phyloP scores from a whole-genome alignment of 2,797 vertebrate species.

The Catharus ustulatus region DNA sequence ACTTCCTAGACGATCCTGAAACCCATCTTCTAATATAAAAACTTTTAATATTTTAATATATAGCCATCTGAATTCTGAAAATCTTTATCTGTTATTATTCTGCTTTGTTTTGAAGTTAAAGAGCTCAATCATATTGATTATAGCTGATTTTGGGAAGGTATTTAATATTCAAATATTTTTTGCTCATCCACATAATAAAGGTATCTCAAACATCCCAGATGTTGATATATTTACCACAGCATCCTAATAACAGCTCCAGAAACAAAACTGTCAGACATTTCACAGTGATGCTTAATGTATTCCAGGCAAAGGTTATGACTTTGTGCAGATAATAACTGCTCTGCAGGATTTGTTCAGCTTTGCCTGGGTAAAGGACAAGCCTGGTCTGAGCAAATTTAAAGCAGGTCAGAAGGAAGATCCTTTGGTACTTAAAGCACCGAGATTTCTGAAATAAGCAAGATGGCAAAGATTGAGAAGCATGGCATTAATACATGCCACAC shows the following conservation, averaged over 20 bases:
- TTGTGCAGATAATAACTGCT: background rate
- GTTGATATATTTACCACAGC: background rate
- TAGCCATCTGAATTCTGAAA: background rate
- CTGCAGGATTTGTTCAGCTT: background rate
- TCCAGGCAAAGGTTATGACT: background rate
- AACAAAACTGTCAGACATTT: background rate
- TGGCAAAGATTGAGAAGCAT: background rate
- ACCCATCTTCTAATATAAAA: background rate
- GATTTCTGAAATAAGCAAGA: background rate
- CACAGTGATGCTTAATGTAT: background rate
- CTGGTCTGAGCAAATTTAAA: background rate
- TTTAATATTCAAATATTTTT: background rate
- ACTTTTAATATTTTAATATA: background rate
- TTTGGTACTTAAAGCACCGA: background rate
- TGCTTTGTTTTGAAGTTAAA: background rate
- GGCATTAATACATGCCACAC: background rate
- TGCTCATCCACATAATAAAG: background rate
- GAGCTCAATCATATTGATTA: background rate
- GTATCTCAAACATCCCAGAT: background rate
- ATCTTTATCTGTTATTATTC: background rate
- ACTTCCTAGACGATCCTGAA: background rate
- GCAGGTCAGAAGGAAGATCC: background rate
- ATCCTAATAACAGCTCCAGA: background rate
- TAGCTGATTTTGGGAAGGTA: background rate
- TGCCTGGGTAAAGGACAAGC: background rate